These are phyloP conservation scores for Leptinotarsa defecta DNA, from an alignment of 1,140 invertebrate species.

Conservation along the genomic window DNA sequence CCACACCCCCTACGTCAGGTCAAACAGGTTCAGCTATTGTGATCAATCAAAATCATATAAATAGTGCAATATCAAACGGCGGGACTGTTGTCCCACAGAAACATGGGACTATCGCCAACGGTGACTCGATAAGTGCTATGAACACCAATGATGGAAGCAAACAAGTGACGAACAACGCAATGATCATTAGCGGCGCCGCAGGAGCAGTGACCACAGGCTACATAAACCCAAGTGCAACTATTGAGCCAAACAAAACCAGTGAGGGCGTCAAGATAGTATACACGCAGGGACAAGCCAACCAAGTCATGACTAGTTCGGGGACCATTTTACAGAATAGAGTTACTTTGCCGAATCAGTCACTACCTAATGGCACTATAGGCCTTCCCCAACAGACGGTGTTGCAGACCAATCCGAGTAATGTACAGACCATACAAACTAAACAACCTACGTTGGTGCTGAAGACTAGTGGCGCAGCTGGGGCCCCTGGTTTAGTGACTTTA, in stretches of 20 bases:
- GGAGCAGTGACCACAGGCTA: constrained; percentile 47
- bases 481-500: constrained; percentile 69
- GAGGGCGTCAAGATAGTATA: constrained; percentile 61
- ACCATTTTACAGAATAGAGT: constrained; percentile 55
- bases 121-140: constrained; percentile 58
- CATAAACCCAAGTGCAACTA: constrained; percentile 50
- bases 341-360: constrained; percentile 59
- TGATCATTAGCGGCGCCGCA: constrained; percentile 46
- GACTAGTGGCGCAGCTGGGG: constrained; percentile 63
- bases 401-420: constrained; percentile 57
- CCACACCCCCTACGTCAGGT: constrained; percentile 63
- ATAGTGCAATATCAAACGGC: constrained; percentile 66
- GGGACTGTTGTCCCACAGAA: constrained; percentile 63
- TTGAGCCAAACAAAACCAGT: constrained; percentile 51
- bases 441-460: constrained; percentile 72
- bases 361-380: constrained; percentile 65
- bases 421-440: constrained; percentile 64
- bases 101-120: constrained; percentile 64
- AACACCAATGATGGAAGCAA: constrained; percentile 50
- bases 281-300: constrained; percentile 52
- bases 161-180: constrained; percentile 56
- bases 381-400: constrained; percentile 56
- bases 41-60: constrained; percentile 66
- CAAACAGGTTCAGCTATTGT: constrained; percentile 62
- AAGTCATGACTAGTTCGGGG: constrained; percentile 52